Evolutionary conservation across 2,888 invertebrate genomes (phyloP), one percentile per base, ranked within the genome.

Genomic region (Gari tellinella): DNA sequence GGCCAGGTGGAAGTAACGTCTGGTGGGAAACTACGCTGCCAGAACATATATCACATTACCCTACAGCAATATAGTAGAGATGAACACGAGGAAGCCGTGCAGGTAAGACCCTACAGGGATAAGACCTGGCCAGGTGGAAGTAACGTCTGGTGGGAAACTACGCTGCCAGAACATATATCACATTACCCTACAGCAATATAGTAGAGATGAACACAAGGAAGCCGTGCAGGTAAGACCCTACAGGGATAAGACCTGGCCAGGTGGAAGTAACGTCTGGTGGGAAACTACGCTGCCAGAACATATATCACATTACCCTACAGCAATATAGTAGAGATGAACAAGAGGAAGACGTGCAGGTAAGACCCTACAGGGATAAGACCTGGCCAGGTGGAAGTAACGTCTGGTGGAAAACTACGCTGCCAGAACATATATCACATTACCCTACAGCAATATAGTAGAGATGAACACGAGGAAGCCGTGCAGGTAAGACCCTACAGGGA

Each of bases 211-310:
- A 43, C 41, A 43, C 17, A 43, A 43, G 8, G 56, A 41, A 25
- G 19, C 41, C 17, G n/a, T 56, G n/a, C 41, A 56, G 56, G 56
- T 56, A 56, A 17, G 5, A 5, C n/a, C n/a, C 8, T 52, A 40
- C 15, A 40, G 7, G 17, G 10, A 19, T 46, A 14, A 14, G 17
- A 2, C 19, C 45, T 1, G 69, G 75, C 4, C 41, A 75, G 0
- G 46, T 80, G 52, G 77, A 62, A 26, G 55, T 67, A 3, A 72
- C 81, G 40, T 52, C 69, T 12, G 74, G 65, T 8, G 81, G 77
- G 5, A 55, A 52, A 8, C 49, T 81, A 25, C 45, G 46, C 2
- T 78, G 75, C 53, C 58, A 67, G 31, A 15, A 46, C 2, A 38
- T 81, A 1, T 75, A 57, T 19, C 81, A 81, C 41, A 72, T 72